Conservation (phyloP, 2,888 invertebrate species). For the Ochlodes sylvanus region DNA sequence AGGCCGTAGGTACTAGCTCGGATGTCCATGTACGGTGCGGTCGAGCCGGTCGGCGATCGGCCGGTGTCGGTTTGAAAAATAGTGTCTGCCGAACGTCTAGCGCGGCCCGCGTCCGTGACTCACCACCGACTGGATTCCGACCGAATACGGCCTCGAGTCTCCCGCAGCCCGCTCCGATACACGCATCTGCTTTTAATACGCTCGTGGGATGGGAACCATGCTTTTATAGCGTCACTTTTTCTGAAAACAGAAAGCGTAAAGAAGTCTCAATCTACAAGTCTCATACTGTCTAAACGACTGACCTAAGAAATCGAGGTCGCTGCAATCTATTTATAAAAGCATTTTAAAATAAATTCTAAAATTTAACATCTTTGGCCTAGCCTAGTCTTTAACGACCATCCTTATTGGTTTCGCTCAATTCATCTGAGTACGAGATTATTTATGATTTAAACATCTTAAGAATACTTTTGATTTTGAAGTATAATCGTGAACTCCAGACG, state of each 20-base stretch:
- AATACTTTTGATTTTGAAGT: not conserved
- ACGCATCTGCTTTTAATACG: slow-evolving; percentile 43
- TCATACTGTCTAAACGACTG: slow-evolving; percentile 22
- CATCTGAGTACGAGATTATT: not conserved
- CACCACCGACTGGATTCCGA: slow-evolving; percentile 60
- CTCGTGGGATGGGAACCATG: slow-evolving; percentile 26
- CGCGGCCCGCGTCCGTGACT: slow-evolving; percentile 58
- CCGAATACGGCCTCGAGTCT: slow-evolving; percentile 57
- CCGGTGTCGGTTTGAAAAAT: slow-evolving; percentile 59
- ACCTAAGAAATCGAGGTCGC: slow-evolving; percentile 16
- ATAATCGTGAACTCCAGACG: slow-evolving; percentile 1
- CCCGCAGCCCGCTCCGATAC: slow-evolving; percentile 27
- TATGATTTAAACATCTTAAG: not conserved
- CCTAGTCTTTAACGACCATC: slow-evolving; percentile 4
- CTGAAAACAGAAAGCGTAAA: slow-evolving; percentile 18
- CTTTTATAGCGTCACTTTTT: slow-evolving; percentile 33
- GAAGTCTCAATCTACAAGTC: no score
- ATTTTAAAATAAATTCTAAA: slow-evolving; percentile 12
- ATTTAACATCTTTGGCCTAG: slow-evolving; percentile 8
- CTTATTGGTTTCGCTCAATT: slow-evolving; percentile 4
- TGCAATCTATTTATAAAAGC: slow-evolving; percentile 1
- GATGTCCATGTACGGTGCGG: slow-evolving; percentile 50
- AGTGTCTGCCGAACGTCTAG: slow-evolving; percentile 74
- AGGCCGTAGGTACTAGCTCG: slow-evolving; percentile 37
- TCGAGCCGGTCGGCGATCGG: slow-evolving; percentile 48